Evolutionary conservation across 1,140 invertebrate genomes (phyloP).

Genomic region (Acyrthosiphon pisum): DNA sequence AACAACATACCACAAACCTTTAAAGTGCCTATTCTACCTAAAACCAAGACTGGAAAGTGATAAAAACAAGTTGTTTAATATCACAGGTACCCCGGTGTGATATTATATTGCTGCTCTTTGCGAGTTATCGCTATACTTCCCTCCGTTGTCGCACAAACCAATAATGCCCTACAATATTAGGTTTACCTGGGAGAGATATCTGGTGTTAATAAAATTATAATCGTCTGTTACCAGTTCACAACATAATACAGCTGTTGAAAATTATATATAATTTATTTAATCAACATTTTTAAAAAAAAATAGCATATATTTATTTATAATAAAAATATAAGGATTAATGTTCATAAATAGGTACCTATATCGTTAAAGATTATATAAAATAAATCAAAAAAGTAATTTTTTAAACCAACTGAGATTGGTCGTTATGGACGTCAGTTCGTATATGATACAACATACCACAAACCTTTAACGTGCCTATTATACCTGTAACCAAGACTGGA

Average conservation of each 20-base stretch:
- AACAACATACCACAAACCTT: neutral
- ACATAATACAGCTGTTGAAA: no score
- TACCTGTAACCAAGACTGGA: neutral
- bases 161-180: neutral
- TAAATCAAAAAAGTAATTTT: neutral
- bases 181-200: neutral
- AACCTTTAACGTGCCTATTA: neutral
- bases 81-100: slow-evolving; percentile 61
- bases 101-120: neutral
- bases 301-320: neutral
- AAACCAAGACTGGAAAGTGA: neutral
- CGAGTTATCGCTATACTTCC: no score
- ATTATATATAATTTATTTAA: neutral
- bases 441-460: neutral
- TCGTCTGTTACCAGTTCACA: neutral
- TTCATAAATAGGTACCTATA: neutral
- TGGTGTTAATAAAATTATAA: neutral
- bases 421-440: no score
- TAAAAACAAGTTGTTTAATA: neutral
- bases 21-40: neutral
- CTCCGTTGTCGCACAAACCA: no score
- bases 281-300: neutral
- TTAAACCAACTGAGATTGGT: no score
- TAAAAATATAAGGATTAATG: neutral
- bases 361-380: neutral